Evolutionary conservation across 2,888 invertebrate species (phyloP).

Genomic region (Lochmaea crataegi): DNA sequence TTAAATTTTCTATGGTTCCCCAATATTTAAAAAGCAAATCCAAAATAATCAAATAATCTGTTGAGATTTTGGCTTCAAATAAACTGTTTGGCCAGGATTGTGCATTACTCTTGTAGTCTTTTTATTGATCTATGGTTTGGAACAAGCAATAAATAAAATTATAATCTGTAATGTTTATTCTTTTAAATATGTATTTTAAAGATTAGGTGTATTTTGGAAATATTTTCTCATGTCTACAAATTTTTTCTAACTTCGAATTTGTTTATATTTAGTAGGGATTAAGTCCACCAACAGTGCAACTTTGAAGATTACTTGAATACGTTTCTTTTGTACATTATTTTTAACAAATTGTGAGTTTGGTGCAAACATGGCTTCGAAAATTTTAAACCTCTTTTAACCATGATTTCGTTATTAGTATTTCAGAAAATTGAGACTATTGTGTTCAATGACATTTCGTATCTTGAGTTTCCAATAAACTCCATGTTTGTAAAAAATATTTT

Average conservation of each 20-base stretch:
- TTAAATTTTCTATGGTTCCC: too few relatives aligned
- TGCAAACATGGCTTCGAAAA: background rate
- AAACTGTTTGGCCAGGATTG: too few relatives aligned
- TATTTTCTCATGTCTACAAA: background rate
- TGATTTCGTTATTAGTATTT: background rate
- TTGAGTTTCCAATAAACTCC: constrained; percentile 22
- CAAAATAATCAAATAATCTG: too few relatives aligned
- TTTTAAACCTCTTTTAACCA: too few relatives aligned
- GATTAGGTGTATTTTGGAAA: constrained; percentile 1
- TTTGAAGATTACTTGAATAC: background rate
- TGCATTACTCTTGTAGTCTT: too few relatives aligned
- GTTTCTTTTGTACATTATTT: background rate
- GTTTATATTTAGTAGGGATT: background rate
- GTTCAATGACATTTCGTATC: background rate
- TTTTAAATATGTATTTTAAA: background rate
- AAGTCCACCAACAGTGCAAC: background rate
- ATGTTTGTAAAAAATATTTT: constrained; percentile 31
- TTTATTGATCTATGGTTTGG: too few relatives aligned
- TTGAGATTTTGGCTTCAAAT: too few relatives aligned
- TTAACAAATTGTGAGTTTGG: background rate
- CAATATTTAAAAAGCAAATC: too few relatives aligned
- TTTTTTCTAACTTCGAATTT: background rate
- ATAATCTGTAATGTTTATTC: background rate
- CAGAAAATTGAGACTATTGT: background rate
- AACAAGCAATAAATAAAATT: too few relatives aligned